phyloP scores from a whole-genome alignment of 2,888 invertebrate genomes.

The Cynaeus angustus region DNA sequence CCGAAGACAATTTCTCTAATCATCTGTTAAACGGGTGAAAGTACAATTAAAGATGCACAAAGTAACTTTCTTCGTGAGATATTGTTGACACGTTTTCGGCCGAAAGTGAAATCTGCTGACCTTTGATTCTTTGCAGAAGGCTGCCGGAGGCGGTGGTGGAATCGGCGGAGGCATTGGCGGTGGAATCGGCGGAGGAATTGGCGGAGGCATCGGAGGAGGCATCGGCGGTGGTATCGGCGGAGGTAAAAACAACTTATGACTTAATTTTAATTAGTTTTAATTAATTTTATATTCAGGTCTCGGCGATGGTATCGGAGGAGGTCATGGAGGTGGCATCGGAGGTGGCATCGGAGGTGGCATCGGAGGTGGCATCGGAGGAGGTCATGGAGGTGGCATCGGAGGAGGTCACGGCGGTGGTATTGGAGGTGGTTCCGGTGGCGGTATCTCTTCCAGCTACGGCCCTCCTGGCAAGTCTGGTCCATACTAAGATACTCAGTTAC shows the following conservation, averaged over 20 bases:
- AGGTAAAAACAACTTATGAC: constrained; percentile 21
- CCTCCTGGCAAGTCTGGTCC: constrained; percentile 72
- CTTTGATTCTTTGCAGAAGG: constrained; percentile 50
- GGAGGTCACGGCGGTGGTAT: constrained; percentile 61
- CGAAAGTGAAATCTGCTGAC: constrained; percentile 34
- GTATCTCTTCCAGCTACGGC: constrained; percentile 69
- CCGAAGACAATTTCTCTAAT: constrained; percentile 49
- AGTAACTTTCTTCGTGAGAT: constrained; percentile 37
- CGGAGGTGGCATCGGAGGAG: constrained; percentile 59
- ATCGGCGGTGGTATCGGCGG: constrained; percentile 51
- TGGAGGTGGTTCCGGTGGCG: constrained; percentile 63
- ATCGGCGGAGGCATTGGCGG: constrained; percentile 51
- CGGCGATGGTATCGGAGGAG: constrained; percentile 68
- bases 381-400: constrained; percentile 60
- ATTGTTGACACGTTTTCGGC: constrained; percentile 23
- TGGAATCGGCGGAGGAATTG: constrained; percentile 51
- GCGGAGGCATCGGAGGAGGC: constrained; percentile 51
- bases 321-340: constrained; percentile 67
- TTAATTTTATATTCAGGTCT: constrained; percentile 66
- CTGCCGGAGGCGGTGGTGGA: constrained; percentile 50
- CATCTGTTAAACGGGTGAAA: constrained; percentile 51
- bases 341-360: no score
- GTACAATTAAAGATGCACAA: constrained; percentile 40
- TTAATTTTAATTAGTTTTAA: not conserved
- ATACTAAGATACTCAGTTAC: constrained; percentile 64